Base-by-base conservation (phyloP, 37 sponge, comb jelly and placozoan genomes). In the Agelas oroides region DNA sequence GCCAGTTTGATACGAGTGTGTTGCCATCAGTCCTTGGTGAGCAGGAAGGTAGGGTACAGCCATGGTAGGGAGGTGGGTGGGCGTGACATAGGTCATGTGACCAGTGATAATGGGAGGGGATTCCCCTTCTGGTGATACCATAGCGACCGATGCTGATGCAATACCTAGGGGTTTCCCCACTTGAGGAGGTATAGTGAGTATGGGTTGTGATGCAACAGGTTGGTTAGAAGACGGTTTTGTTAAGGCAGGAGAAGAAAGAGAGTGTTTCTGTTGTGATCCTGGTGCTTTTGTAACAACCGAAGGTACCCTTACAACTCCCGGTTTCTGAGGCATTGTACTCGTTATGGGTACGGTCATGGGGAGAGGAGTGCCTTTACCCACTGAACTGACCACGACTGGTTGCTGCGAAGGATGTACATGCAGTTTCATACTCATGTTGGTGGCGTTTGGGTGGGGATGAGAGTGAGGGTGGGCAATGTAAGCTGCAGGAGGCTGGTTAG, bases 311-410 rank as follows among this genome's bases (percentile, higher is more conserved):
- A 46, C 46, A 46, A 46, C 46, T 46, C 46, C 46, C 46, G 3
- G 46, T 46, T 46, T 46, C 46, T 46, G 46, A 46, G 8, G 46
- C 46, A 46, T 66, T 23, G 67, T 5, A 30, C 67, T 66, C 16
- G 67, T 28, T 18, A 34, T 17, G 28, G 31, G 67, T 46, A 8
- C 46, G 58, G 82, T 37, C 38, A 71, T 36, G 40, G 82, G 38
- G 14, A 39, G 30, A 39, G 82, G 82, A 35, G 25, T 33, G 11
- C 72, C 62, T 21, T 39, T 82, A 23, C 35, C 37, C 25, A 53
- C 68, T 38, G 58, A 3, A 8, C 8, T 46, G 46, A 8, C 46
- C 46, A 46, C 46, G 3, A 8, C 46, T 12, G 3, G 46, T 46
- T 3, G 46, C 46, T 46, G 46, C 46, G 46, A 46, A 8, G 46